Conservation (phyloP, 2,113 vertebrate genomes). For the Hyla sarda region DNA sequence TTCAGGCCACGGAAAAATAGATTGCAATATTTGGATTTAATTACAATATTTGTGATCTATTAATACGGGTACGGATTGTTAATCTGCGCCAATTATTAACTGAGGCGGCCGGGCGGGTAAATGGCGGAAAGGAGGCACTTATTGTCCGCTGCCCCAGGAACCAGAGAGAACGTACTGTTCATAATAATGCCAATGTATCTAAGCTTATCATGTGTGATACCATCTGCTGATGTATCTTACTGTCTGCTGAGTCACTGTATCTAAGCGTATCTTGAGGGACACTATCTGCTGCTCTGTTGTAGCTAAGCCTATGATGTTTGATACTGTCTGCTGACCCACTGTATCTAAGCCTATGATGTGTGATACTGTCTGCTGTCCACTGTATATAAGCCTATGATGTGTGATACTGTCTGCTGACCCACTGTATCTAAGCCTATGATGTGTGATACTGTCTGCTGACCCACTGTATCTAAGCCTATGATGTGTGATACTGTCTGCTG, state of each 20-base stretch:
- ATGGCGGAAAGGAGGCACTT: not conserved
- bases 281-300: not conserved
- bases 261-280: not conserved
- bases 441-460: too few species aligned
- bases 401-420: not conserved
- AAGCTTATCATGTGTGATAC: not conserved
- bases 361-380: not conserved
- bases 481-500: not conserved
- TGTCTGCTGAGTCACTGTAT: not conserved
- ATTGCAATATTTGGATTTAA: conserved; percentile 42
- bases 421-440: too few species aligned
- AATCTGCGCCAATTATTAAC: not conserved
- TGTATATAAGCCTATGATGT: not conserved
- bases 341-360: not conserved
- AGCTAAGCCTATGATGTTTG: not conserved
- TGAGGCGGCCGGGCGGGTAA: not conserved
- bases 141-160: not conserved
- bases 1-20: not conserved
- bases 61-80: conserved; percentile 3
- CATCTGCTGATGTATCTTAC: not conserved
- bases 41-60: conserved; percentile 23
- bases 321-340: not conserved
- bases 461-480: not conserved
- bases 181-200: not conserved
- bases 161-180: not conserved